Base-by-base conservation (phyloP, 2,888 invertebrate genomes). In the Ormia ochracea region DNA sequence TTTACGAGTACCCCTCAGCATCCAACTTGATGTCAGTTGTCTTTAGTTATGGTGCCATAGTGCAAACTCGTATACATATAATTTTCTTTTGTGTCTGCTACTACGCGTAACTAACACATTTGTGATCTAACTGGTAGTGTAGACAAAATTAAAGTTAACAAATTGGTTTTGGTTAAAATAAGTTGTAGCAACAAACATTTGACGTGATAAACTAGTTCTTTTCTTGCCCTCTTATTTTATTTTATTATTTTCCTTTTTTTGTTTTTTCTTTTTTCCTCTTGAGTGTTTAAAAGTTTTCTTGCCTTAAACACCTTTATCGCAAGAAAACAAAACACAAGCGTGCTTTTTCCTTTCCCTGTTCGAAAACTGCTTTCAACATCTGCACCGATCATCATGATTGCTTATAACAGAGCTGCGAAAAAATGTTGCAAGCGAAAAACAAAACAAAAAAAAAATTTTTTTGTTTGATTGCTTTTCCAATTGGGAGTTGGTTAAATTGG, bases 111-210 rank as follows among this genome's bases (percentile, higher is more conserved):
- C 52, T 75, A 66, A 68, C 59, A 75, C 59, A 75, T 68, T 68
- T 43, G 52, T 50, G 66, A 63, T 73, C 17, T 28, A 58, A n/a
- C n/a, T n/a, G n/a, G 50, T 43, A 41, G 48, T 61, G 45, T 45
- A 48, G 45, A 70, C 48, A 58, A 70, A 75, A 70, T 75, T 74
- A 65, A 79, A 75, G 74, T 79, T 74, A 79, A 75, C 74, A 79
- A 79, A 70, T 74, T 74, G 74, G 58, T 70, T 74, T 79, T 65
- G 69, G 45, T 70, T 58, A 74, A 74, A 79, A 79, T 74, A 79
- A 74, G 58, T 74, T 69, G 61, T 63, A 61, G 52, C 72, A 50
- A 56, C 48, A 48, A 78, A 48, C 56, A 69, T 43, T 74, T 70
- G 78, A 69, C 69, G 74, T 68, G 68, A 43, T 48, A 65, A 74